These are phyloP conservation scores for Mythimna albipuncta DNA, from an alignment of 2,888 invertebrate species.

Conservation along the genomic window DNA sequence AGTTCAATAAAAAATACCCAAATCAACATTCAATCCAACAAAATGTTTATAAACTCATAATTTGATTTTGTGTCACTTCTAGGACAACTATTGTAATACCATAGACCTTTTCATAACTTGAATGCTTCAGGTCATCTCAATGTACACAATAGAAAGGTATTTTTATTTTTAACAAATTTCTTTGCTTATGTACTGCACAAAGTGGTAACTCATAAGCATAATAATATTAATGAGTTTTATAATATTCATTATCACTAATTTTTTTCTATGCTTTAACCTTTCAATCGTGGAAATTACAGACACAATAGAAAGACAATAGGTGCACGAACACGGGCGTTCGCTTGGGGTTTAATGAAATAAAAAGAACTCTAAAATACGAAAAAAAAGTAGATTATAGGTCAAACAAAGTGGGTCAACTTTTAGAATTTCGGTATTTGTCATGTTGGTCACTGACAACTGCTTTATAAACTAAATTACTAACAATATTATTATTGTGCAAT, in stretches of 20 bases:
- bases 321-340: no score
- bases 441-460: neutral
- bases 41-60: neutral
- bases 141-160: neutral
- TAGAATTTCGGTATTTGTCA: neutral
- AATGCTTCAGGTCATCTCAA: no score
- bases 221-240: neutral
- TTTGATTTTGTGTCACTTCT: neutral
- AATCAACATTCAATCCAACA: neutral
- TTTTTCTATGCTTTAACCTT: no score
- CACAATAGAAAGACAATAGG: no score
- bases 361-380: neutral
- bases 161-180: neutral
- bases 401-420: conserved; percentile 5
- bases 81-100: neutral
- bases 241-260: neutral
- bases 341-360: no score
- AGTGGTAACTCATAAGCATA: neutral
- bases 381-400: neutral
- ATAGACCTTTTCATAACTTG: neutral
- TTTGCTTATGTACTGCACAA: neutral
- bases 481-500: conserved; percentile 2
- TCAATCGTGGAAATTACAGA: no score
- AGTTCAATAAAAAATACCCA: neutral
- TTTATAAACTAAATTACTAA: conserved; percentile 19